Evolutionary conservation across 2,888 invertebrate genomes (phyloP), one percentile per base, ranked within the genome.

Genomic region (Rhimphoctona megacephalus): DNA sequence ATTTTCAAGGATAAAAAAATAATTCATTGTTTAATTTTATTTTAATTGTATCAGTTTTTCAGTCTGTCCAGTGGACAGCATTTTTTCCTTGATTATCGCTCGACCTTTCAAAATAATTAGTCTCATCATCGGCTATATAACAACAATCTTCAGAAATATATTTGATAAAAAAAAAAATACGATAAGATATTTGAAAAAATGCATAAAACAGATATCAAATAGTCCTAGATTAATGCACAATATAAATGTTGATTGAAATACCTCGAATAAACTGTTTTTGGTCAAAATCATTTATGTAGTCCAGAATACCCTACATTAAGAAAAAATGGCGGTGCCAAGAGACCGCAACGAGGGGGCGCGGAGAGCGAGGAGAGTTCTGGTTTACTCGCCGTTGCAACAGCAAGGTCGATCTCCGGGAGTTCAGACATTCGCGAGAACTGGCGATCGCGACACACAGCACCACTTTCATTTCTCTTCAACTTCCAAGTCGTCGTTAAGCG

Each of bases 381-480:
- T 67, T 76, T 43, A 64, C 54, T 72, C 61, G 73, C 43, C n/a
- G 79, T 72, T 83, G 80, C 81, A 83, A 82, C 86, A 83, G 83
- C 85, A 86, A 86, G 86, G 86, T 86, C 86, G 86, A 83, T 86
- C 83, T 77, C 57, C 30, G 79, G 49, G 69, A 69, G 79, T 69
- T 86, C 80, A 64, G 74, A 46, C 79, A 66, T 73, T 81, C 82
- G 81, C 78, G 67, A 66, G 72, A 78, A 33, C 76, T 46, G n/a
- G 30, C 77, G 81, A 81, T 81, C 81, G 73, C 81, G 85, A 77
- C 69, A 77, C 57, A 52, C 73, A 64, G 67, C 66, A 78, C 79
- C 85, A 83, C 86, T 86, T 86, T 86, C 86, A 86, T 86, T 86
- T 86, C 86, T 83, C 83, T 61, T 77, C 66, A 80, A 80, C 72